A percentile compares a stretch with the other conserved stretches of the same genome.
These are phyloP conservation scores for Notarius lentiginosus DNA, from an alignment of 2,113 vertebrate species.

Conservation along the genomic window DNA sequence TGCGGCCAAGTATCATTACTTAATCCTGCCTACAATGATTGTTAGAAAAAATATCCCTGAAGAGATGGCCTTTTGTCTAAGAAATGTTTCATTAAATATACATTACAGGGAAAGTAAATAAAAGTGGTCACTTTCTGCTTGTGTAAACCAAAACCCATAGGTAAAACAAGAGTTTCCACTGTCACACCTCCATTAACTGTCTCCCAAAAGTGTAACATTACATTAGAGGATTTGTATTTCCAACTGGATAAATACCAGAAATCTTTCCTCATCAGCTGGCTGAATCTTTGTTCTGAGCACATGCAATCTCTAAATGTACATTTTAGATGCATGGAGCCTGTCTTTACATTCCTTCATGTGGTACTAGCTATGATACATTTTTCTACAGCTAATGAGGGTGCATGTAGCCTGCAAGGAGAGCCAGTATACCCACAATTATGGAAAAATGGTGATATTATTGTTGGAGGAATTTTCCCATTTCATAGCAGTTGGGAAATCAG, in stretches of 20 bases:
- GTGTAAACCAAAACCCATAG: no score
- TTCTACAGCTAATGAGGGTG: constrained; percentile 28
- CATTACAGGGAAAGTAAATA: no score
- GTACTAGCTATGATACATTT: constrained; percentile 36
- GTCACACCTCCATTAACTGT: constrained; percentile 11
- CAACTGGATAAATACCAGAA: constrained; percentile 36
- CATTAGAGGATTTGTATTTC: constrained; percentile 4
- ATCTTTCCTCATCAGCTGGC: neutral
- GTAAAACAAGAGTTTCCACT: no score
- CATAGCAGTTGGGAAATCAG: constrained; percentile 45
- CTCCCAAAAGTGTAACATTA: neutral
- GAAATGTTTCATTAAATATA: no score
- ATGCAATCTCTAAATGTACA: neutral
- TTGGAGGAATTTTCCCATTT: constrained; percentile 48
- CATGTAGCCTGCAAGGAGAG: constrained; percentile 31
- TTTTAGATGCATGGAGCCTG: constrained; percentile 27
- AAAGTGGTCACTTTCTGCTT: no score
- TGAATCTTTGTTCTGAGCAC: neutral
- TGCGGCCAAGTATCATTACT: no score
- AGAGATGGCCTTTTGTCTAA: no score
- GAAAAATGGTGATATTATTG: constrained; percentile 43
- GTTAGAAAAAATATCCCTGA: no score
- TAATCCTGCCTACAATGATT: no score
- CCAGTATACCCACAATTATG: constrained; percentile 29
- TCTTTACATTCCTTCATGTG: constrained; percentile 27